Evolutionary conservation across 2,113 vertebrate genomes (phyloP), one percentile per base, ranked within the genome.

Genomic region (Beaufortia kweichowensis): DNA sequence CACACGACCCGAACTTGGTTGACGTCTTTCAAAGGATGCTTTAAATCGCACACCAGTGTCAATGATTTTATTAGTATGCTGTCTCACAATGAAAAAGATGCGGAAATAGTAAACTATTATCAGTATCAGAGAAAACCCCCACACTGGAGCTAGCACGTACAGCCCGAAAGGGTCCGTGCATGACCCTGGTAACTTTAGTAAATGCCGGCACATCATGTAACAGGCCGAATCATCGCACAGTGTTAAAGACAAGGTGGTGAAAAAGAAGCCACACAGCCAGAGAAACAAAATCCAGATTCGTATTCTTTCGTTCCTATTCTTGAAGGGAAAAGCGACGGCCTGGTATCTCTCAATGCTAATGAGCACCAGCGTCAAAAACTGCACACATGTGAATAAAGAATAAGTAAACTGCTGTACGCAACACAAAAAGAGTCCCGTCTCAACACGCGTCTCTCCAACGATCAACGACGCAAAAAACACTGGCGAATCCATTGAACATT

Each of bases 341-440:
- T 84, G 87, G 82, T 83, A 89, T 23, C 88, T 84, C 75, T 91
- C 89, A 69, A 87, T 85, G 55, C 88, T 89, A 77, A 91, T 89
- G 77, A 85, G 65, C 69, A 86, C 86, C 78, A 90, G 80, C 3
- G 85, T 90, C 57, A 89, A 82, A 72, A 90, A 79, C 81, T 91
- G 88, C 11, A 85, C 86, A 14, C 86, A 86, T 79, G 89, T 87
- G 78, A 88, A 88, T 59, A 89, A 83, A 1, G 86, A 85, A 7
- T 81, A 88, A 21, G 84, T 87, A 79, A 91, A 89, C 79, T 85
- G 86, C 69, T 90, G 89, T 76, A 86, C 24, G 61, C 78, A 57
- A 78, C 86, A 90, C 72, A 82, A 46, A 0, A 63, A 35, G 68
- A 70, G 76, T 1, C 83, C 65, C 43, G 64, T 46, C 56, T 28